These are phyloP conservation scores for Drosophila fulvimacula DNA, from an alignment of 2,888 invertebrate species.

Conservation along the genomic window DNA sequence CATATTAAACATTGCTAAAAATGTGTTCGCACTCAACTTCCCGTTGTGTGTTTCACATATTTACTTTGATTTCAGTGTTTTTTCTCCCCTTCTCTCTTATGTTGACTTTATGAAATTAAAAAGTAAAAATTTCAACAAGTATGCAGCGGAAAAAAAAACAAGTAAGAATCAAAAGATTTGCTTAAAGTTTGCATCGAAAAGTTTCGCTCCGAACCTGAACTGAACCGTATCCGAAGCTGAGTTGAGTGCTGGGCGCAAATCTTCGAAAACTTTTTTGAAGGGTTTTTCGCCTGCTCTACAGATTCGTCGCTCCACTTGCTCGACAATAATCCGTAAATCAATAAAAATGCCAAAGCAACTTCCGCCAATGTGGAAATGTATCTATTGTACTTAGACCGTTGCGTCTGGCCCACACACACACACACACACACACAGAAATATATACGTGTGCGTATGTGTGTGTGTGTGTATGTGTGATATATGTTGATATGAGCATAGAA, in stretches of 20 bases:
- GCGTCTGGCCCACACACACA: neutral
- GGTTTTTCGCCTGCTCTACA: constrained; percentile 11
- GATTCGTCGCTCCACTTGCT: constrained; percentile 27
- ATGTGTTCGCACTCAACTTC: constrained; percentile 19
- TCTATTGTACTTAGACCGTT: constrained; percentile 45
- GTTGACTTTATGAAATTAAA: constrained; percentile 70
- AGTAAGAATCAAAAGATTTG: constrained; percentile 58
- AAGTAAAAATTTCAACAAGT: constrained; percentile 52
- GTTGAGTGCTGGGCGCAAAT: constrained; percentile 29
- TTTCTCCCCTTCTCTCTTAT: constrained; percentile 23
- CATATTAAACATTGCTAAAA: constrained; percentile 38
- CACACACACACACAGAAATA: neutral
- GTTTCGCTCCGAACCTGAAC: constrained; percentile 51
- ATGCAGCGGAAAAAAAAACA: constrained; percentile 10
- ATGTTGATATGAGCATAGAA: constrained; percentile 18
- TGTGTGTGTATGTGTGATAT: neutral
- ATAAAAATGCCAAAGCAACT: constrained; percentile 67
- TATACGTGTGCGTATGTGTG: neutral
- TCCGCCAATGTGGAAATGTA: constrained; percentile 46
- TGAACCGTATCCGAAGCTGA: constrained; percentile 26
- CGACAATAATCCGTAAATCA: constrained; percentile 72
- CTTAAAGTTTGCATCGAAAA: constrained; percentile 61
- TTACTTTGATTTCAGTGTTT: constrained; percentile 9
- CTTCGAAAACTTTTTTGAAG: constrained; percentile 43
- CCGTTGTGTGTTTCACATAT: constrained; percentile 41